phyloP scores from a whole-genome alignment of 2,797 vertebrate genomes.

The Phoeniculus purpureus region DNA sequence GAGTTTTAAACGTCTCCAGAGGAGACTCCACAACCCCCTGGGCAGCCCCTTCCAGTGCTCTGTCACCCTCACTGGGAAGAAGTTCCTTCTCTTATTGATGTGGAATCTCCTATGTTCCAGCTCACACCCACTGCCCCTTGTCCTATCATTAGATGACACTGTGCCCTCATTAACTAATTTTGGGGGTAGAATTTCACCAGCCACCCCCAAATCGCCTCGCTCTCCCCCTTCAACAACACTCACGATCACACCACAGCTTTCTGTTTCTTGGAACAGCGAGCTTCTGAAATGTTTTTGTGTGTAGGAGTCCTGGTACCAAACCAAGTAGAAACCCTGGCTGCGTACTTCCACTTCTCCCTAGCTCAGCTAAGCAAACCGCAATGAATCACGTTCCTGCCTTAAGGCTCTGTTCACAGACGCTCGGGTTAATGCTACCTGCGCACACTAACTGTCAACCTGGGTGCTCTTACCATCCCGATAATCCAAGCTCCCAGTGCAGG shows the following conservation, averaged over 20 bases:
- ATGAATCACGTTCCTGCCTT: background rate
- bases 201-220: background rate
- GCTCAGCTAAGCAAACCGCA: background rate
- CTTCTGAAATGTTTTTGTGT: fast-evolving
- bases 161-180: no score
- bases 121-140: no score
- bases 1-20: no score
- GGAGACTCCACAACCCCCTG: no score
- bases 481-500: background rate
- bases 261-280: background rate
- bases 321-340: background rate
- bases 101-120: no score
- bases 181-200: background rate
- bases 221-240: background rate
- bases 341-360: background rate
- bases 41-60: no score
- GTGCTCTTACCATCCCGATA: background rate
- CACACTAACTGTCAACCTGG: fast-evolving
- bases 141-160: no score
- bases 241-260: background rate
- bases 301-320: background rate
- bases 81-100: no score
- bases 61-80: no score
- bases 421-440: background rate
- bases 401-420: background rate